Conservation (phyloP, 2,797 vertebrate genomes). For the Helostoma temminkii region DNA sequence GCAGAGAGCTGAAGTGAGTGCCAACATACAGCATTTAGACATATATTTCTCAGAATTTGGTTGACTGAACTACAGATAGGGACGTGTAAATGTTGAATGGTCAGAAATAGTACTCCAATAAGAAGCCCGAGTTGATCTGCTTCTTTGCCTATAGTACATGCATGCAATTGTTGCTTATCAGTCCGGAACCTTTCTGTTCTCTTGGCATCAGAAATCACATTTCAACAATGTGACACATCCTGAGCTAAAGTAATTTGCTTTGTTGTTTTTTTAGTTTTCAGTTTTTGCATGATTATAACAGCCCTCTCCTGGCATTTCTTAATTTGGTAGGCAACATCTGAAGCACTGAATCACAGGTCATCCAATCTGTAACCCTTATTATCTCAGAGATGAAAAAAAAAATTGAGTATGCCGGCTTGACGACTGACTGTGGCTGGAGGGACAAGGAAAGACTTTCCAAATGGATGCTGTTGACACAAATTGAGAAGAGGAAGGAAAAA, state of each 20-base stretch:
- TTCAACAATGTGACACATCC: conserved; percentile 2
- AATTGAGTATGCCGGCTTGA: conserved; percentile 29
- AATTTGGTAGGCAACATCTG: conserved; percentile 35
- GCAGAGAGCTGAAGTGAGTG: conserved; percentile 10
- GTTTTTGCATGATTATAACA: not conserved
- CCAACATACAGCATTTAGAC: conserved; percentile 4
- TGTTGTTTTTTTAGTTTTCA: not conserved
- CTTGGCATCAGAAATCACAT: conserved; percentile 11
- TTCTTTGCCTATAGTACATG: not conserved
- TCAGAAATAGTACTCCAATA: not conserved
- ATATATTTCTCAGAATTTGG: conserved; percentile 3
- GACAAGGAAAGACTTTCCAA: not conserved
- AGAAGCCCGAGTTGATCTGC: not conserved
- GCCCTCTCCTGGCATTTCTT: conserved; percentile 5
- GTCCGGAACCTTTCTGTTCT: not conserved
- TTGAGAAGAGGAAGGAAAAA: not conserved
- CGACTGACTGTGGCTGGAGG: conserved; percentile 8
- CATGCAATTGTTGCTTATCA: not conserved
- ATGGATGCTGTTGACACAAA: conserved; percentile 9
- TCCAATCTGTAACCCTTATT: conserved; percentile 47
- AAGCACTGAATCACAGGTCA: conserved; percentile 36
- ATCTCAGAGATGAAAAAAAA: conserved; percentile 39
- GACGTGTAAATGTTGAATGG: not conserved
- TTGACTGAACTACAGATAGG: not conserved
- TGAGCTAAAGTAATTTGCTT: not conserved